Conservation (phyloP, 35 echinoderm and acorn worm genomes). For the Acanthaster planci region DNA sequence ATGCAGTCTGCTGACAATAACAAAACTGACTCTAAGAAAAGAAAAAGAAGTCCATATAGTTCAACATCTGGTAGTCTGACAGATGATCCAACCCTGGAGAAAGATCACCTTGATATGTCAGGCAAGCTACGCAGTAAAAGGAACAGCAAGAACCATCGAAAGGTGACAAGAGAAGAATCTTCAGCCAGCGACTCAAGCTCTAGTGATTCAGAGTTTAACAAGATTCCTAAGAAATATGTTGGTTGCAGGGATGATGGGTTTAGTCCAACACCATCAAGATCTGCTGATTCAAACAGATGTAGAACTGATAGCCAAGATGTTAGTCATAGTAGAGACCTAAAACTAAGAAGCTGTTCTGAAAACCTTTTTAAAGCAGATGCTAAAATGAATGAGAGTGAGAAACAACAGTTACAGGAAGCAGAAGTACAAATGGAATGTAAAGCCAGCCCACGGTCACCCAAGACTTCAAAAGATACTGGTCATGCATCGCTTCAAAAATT, state of each 20-base stretch:
- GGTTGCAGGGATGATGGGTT: neutral
- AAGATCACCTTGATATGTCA: neutral
- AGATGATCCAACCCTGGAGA: constrained; percentile 31
- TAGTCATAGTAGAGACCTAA: neutral
- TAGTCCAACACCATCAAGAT: no score
- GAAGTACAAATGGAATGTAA: no score
- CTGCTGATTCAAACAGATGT: no score
- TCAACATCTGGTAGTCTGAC: constrained; percentile 39
- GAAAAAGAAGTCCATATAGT: constrained; percentile 39
- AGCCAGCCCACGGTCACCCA: no score
- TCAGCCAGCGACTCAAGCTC: neutral
- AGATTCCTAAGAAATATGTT: neutral
- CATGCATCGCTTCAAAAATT: no score
- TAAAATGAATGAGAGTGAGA: no score
- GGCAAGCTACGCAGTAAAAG: neutral
- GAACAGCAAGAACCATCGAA: constrained; percentile 31
- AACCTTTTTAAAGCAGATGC: no score
- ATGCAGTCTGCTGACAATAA: neutral
- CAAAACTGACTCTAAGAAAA: constrained; percentile 21
- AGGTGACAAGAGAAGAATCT: neutral
- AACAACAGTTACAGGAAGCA: no score
- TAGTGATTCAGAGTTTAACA: constrained; percentile 24
- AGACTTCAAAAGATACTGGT: no score
- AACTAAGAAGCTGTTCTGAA: no score
- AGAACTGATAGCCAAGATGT: no score